These are phyloP conservation scores for Actenoides hombroni DNA, from an alignment of 2,113 vertebrate species.

Conservation along the genomic window DNA sequence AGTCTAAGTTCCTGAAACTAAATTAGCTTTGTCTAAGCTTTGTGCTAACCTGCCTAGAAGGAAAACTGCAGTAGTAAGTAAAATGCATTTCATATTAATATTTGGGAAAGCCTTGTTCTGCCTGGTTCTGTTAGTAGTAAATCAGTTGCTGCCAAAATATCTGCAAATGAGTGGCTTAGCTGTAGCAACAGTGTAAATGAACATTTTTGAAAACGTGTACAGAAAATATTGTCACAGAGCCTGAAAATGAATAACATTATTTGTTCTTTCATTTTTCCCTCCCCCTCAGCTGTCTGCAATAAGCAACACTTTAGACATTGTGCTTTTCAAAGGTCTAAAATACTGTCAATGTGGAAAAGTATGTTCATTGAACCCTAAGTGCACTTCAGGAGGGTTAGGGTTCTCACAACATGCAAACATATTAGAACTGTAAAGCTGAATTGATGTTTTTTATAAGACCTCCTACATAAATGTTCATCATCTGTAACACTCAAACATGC, in stretches of 20 bases:
- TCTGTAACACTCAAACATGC: neutral
- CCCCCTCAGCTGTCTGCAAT: neutral
- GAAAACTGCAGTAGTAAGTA: neutral
- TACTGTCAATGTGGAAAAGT: neutral
- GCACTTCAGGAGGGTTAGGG: neutral
- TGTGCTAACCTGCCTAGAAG: neutral
- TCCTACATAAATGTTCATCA: neutral
- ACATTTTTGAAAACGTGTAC: neutral
- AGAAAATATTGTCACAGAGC: neutral
- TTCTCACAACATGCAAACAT: neutral
- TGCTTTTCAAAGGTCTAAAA: neutral
- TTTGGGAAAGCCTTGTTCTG: neutral
- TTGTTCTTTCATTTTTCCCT: neutral
- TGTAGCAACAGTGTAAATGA: neutral
- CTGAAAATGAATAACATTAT: neutral
- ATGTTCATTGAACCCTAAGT: neutral
- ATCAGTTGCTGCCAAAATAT: neutral
- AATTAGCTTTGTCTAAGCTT: neutral
- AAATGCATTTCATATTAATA: neutral
- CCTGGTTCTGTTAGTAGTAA: neutral
- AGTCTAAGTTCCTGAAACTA: neutral
- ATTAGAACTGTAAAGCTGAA: neutral
- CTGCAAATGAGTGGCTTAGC: neutral
- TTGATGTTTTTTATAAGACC: neutral
- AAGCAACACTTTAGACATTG: neutral